phyloP scores from a whole-genome alignment of 2,113 vertebrate genomes.

The Callospermophilus lateralis region DNA sequence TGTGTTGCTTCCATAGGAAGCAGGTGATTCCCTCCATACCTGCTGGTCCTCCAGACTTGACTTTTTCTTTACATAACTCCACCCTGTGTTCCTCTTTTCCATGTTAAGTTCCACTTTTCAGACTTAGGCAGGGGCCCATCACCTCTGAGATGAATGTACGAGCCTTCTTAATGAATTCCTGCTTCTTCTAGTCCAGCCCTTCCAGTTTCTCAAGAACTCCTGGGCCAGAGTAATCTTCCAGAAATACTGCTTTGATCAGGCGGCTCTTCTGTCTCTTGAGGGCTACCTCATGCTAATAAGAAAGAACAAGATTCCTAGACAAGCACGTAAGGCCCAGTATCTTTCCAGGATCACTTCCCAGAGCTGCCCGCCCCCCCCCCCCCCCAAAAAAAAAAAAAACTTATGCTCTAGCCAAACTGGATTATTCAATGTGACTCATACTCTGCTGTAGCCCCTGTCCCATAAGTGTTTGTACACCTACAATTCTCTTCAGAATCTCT shows the following conservation, averaged over 20 bases:
- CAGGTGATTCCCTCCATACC: neutral
- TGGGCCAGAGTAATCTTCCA: neutral
- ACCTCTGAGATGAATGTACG: neutral
- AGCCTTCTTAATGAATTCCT: neutral
- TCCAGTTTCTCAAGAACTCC: neutral
- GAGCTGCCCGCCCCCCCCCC: neutral
- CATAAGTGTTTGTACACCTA: neutral
- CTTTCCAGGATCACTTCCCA: neutral
- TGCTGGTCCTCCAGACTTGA: neutral
- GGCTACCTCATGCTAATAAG: neutral
- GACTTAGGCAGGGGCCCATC: neutral
- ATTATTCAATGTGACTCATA: conserved; percentile 31
- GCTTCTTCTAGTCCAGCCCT: neutral
- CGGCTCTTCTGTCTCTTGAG: neutral
- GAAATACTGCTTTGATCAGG: conserved; percentile 32
- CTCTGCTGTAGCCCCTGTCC: neutral
- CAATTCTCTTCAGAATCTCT: neutral
- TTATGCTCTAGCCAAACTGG: neutral
- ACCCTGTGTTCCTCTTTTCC: neutral
- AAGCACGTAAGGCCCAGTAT: neutral
- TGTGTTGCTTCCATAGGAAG: neutral
- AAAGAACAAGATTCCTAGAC: conserved; percentile 2
- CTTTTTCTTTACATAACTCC: neutral
- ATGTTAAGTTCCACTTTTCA: conserved; percentile 17
- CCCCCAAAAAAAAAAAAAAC: neutral